Percentiles rank a stretch among this genome's conserved stretches.
phyloP scores from a whole-genome alignment of 2,797 vertebrate genomes.

The Hemibagrus guttatus region DNA sequence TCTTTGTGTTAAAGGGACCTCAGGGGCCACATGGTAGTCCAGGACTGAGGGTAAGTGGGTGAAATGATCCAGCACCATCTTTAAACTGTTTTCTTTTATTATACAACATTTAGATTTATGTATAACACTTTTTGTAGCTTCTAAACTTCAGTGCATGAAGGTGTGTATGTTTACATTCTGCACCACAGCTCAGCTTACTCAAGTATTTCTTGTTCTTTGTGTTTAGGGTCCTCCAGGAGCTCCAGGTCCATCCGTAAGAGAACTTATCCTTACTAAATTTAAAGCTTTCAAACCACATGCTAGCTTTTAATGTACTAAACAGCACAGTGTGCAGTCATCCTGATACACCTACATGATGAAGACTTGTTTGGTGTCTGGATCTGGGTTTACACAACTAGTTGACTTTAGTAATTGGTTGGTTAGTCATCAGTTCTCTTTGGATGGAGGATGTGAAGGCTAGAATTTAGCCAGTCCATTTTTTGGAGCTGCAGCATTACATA shows the following conservation, averaged over 20 bases:
- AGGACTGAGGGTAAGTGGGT: slow-evolving; percentile 86
- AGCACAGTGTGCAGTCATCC: too few species aligned
- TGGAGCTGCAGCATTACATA: neutral
- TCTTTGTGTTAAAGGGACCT: slow-evolving; percentile 81
- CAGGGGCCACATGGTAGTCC: slow-evolving; percentile 85
- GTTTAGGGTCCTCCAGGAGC: slow-evolving; percentile 86
- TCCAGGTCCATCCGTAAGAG: slow-evolving; percentile 86
- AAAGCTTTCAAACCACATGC: neutral
- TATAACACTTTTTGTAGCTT: neutral
- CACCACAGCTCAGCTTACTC: neutral
- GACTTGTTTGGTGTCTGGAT: neutral
- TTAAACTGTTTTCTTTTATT: neutral
- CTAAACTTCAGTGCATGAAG: too few species aligned
- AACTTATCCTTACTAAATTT: neutral
- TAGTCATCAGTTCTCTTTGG: neutral
- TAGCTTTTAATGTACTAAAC: neutral
- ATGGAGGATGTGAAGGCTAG: neutral
- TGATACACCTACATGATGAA: neutral
- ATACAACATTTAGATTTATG: neutral
- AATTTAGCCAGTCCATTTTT: neutral
- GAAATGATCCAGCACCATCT: neutral
- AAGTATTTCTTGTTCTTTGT: slow-evolving; percentile 21
- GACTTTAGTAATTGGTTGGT: neutral
- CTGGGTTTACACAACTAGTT: neutral
- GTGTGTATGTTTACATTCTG: neutral